A percentile compares a stretch with the other conserved stretches of the same genome.
These are phyloP conservation scores for Otolemur crassicaudatus DNA, from an alignment of 2,797 vertebrate genomes.

Conservation along the genomic window DNA sequence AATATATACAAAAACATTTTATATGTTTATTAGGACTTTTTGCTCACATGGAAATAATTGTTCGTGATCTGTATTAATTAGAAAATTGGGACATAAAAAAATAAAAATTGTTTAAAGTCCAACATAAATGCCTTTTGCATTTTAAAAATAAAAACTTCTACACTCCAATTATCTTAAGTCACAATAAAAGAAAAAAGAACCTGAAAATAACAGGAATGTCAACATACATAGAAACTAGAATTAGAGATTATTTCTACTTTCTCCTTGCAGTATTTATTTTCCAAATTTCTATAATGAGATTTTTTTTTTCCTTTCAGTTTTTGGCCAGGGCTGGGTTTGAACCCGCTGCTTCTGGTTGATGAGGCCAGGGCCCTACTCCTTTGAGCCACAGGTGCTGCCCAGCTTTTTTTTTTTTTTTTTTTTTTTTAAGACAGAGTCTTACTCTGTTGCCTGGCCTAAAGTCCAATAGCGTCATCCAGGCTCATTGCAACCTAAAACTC, in stretches of 20 bases:
- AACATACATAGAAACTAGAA: neutral
- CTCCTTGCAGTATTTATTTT: neutral
- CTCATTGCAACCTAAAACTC: too few species aligned
- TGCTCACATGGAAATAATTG: neutral
- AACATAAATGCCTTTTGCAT: neutral
- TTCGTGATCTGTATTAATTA: neutral
- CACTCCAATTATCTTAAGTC: neutral
- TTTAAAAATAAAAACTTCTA: neutral
- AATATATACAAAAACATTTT: neutral
- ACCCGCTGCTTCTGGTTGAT: too few species aligned
- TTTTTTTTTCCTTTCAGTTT: neutral
- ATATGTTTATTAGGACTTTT: neutral
- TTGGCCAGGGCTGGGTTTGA: too few species aligned
- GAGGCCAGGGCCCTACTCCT: too few species aligned
- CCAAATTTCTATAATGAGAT: neutral
- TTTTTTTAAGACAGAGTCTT: neutral
- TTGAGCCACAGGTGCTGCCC: too few species aligned
- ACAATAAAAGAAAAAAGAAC: neutral
- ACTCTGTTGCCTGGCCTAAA: too few species aligned
- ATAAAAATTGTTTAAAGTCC: neutral
- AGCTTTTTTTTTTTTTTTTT: neutral
- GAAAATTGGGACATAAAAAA: neutral
- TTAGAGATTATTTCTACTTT: neutral
- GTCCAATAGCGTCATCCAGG: too few species aligned
- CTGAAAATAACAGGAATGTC: neutral